A percentile compares a stretch with the other conserved stretches of the same genome.
Conservation (phyloP, 2,797 vertebrate species). For the Falco naumanni region DNA sequence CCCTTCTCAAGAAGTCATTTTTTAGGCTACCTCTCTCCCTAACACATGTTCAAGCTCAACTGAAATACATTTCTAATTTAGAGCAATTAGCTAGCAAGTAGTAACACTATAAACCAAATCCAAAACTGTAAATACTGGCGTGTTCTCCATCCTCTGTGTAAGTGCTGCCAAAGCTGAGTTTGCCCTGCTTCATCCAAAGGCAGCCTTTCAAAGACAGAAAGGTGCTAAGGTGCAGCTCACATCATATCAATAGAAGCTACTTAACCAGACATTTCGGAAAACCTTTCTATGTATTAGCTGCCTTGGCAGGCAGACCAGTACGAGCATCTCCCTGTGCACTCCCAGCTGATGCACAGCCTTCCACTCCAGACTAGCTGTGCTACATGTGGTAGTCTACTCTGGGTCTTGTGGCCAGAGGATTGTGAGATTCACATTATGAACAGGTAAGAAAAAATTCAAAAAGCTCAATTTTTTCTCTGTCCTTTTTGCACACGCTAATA, state of each 20-base stretch:
- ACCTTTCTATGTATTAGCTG: neutral
- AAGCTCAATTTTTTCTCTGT: neutral
- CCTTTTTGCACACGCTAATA: neutral
- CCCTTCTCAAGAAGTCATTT: neutral
- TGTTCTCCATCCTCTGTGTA: neutral
- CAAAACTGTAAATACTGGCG: neutral
- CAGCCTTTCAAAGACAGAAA: neutral
- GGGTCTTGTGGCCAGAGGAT: neutral
- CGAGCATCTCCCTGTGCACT: too few relatives aligned
- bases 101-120: neutral
- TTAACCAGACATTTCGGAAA: neutral
- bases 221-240: neutral
- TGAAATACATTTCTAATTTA: neutral
- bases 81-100: neutral
- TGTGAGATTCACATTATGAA: fast-evolving
- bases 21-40: neutral
- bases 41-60: neutral
- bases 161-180: neutral
- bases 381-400: neutral
- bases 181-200: neutral
- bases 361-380: neutral
- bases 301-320: neutral
- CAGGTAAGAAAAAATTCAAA: neutral
- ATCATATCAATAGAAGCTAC: neutral
- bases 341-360: neutral